These are phyloP conservation scores for Stramonita haemastoma DNA, from an alignment of 2,888 invertebrate species.

Conservation along the genomic window DNA sequence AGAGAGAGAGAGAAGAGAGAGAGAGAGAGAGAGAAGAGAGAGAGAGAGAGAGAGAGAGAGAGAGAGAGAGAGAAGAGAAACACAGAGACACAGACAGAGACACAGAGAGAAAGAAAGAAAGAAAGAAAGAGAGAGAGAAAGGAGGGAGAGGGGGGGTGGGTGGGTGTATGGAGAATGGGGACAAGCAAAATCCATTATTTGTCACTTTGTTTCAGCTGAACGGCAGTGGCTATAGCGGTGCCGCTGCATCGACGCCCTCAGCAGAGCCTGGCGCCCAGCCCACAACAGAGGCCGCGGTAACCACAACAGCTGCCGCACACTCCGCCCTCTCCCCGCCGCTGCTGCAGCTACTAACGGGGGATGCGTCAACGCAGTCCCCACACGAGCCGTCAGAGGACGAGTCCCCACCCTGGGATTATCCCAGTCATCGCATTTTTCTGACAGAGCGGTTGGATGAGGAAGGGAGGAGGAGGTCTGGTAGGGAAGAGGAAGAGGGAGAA, in stretches of 20 bases:
- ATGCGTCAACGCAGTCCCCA: too few relatives aligned
- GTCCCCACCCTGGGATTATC: not conserved
- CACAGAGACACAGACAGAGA: not conserved
- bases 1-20: too few relatives aligned
- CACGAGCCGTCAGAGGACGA: not conserved
- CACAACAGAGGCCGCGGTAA: not conserved
- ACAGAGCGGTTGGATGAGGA: not conserved
- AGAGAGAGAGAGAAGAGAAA: not conserved
- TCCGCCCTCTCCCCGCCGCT: too few relatives aligned
- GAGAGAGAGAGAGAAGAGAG: not conserved
- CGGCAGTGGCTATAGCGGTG: not conserved
- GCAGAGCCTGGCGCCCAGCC: not conserved
- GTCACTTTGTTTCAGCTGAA: not conserved
- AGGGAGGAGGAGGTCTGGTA: too few relatives aligned
- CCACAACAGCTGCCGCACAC: too few relatives aligned
- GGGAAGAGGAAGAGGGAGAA: too few relatives aligned
- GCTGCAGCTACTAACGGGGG: too few relatives aligned
- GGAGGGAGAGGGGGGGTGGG: too few relatives aligned
- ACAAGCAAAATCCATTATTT: not conserved
- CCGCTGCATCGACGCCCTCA: not conserved
- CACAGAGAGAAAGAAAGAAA: not conserved
- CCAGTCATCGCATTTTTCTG: not conserved
- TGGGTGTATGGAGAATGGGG: not conserved
- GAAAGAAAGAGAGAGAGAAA: not conserved
- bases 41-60: conserved; percentile 11